A percentile compares a stretch with the other conserved stretches of the same genome.
phyloP scores from a whole-genome alignment of 2,888 invertebrate species.

The Monoplex corrugatus region DNA sequence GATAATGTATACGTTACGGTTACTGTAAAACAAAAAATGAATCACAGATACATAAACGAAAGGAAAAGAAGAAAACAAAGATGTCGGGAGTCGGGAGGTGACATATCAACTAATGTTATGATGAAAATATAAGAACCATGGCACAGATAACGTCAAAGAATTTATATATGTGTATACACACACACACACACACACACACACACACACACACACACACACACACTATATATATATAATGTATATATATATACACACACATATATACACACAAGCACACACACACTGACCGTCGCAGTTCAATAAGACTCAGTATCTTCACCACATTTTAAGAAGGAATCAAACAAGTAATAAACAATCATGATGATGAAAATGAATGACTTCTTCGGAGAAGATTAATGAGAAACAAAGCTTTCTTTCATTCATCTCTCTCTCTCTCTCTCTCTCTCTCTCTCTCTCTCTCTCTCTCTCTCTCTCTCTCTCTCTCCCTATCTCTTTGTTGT shows the following conservation, averaged over 20 bases:
- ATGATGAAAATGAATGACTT: background rate
- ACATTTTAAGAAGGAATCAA: background rate
- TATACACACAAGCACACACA: background rate
- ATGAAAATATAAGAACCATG: too few relatives aligned
- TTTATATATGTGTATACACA: background rate
- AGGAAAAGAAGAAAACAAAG: too few relatives aligned
- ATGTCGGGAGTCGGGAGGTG: too few relatives aligned
- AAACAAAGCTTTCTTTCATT: too few relatives aligned
- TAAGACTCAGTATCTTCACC: background rate
- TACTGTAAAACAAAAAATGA: too few relatives aligned
- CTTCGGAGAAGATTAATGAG: too few relatives aligned
- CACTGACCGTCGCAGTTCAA: background rate
- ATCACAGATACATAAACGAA: too few relatives aligned
- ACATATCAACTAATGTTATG: too few relatives aligned
- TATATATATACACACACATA: constrained; percentile 10
- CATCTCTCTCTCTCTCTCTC: background rate
- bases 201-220: background rate
- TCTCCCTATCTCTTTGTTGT: background rate
- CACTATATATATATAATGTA: background rate
- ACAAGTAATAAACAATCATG: background rate
- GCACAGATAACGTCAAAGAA: too few relatives aligned
- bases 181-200: background rate
- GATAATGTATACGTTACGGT: too few relatives aligned
- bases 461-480: constrained; percentile 7
- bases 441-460: constrained; percentile 7